phyloP scores from a whole-genome alignment of 2,113 vertebrate genomes.

The Nesospiza acunhae region DNA sequence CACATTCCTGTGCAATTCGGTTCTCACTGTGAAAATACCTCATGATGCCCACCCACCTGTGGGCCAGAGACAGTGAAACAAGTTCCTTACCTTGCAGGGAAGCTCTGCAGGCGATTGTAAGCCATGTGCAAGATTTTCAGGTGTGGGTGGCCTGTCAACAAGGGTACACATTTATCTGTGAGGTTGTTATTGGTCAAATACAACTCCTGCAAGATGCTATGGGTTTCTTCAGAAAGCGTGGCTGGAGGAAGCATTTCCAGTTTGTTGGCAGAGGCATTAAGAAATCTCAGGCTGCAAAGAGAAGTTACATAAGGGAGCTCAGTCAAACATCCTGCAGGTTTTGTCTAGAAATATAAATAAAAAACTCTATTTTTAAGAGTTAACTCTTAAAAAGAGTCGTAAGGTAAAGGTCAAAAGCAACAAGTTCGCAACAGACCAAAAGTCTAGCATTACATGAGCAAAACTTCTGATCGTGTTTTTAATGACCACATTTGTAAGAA shows the following conservation, averaged over 20 bases:
- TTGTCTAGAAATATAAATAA: neutral
- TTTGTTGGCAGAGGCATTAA: constrained; percentile 96
- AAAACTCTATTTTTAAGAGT: neutral
- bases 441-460: neutral
- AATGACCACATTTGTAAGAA: neutral
- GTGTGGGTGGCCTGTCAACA: constrained; percentile 90
- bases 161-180: constrained; percentile 94
- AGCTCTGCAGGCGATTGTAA: constrained; percentile 95
- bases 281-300: constrained; percentile 84
- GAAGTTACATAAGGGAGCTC: neutral
- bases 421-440: neutral
- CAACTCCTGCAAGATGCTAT: constrained; percentile 91
- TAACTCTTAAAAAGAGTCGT: neutral
- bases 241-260: constrained; percentile 93
- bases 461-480: neutral
- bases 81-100: constrained; percentile 88
- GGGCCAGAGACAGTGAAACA: neutral
- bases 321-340: neutral
- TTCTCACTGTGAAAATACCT: neutral
- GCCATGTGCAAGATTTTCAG: constrained; percentile 95
- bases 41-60: neutral
- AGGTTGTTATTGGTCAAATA: constrained; percentile 96
- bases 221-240: constrained; percentile 91
- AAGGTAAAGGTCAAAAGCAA: neutral
- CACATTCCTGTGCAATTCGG: neutral